phyloP scores from a whole-genome alignment of 2,113 vertebrate species.

The Maccullochella peelii region DNA sequence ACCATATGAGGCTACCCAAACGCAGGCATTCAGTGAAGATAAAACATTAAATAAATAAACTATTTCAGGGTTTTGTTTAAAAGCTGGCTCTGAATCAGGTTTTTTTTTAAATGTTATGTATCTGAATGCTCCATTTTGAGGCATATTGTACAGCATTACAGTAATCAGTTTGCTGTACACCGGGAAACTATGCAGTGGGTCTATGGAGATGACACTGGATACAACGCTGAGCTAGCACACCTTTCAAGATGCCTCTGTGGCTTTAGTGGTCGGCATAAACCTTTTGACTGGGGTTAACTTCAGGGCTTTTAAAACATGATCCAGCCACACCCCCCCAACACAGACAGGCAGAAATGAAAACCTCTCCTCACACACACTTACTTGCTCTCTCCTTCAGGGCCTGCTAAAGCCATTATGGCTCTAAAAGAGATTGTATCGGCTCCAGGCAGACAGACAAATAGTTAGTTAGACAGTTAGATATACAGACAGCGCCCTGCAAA shows the following conservation, averaged over 20 bases:
- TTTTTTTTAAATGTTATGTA: neutral
- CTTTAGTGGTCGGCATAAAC: constrained; percentile 77
- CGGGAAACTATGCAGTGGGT: constrained; percentile 21
- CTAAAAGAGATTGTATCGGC: constrained; percentile 70
- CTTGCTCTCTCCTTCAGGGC: constrained; percentile 68
- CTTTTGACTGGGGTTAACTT: constrained; percentile 82
- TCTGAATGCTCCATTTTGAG: neutral
- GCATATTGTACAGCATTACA: neutral
- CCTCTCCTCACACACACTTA: constrained; percentile 65
- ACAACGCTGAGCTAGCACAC: constrained; percentile 46
- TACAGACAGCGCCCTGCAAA: constrained; percentile 61
- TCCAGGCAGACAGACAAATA: constrained; percentile 76
- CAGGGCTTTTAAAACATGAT: constrained; percentile 80
- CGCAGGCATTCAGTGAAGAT: constrained; percentile 11
- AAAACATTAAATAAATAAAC: neutral
- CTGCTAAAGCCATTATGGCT: constrained; percentile 79
- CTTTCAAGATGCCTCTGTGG: constrained; percentile 68
- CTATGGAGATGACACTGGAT: constrained; percentile 64
- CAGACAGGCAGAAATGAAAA: constrained; percentile 73
- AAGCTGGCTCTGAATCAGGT: neutral
- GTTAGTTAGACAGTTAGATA: constrained; percentile 68
- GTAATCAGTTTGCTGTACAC: neutral
- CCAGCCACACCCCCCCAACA: constrained; percentile 49
- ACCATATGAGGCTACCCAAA: constrained; percentile 14
- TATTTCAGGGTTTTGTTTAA: constrained; percentile 1